phyloP scores from a whole-genome alignment of 1,140 invertebrate genomes.

The Eriosoma lanigerum region DNA sequence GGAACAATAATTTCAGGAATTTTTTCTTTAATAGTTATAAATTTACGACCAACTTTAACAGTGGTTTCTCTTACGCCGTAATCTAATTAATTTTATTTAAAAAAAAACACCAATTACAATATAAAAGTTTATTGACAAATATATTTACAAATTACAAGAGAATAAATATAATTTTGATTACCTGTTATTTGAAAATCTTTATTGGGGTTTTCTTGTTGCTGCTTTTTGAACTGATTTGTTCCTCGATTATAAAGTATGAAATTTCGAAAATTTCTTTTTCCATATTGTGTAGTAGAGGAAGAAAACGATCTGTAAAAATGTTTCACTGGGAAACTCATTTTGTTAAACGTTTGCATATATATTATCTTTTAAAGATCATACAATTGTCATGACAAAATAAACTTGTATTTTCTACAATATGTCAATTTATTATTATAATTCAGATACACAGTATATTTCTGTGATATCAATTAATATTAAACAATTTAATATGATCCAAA shows the following conservation, averaged over 20 bases:
- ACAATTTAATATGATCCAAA: too few species aligned
- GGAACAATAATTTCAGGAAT: conserved; percentile 91
- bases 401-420: too few species aligned
- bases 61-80: conserved; percentile 69
- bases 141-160: background rate
- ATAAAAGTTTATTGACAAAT: background rate
- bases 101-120: background rate
- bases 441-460: too few species aligned
- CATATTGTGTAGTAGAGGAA: conserved; percentile 63
- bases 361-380: too few species aligned
- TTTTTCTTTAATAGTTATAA: conserved; percentile 78
- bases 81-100: conserved; percentile 59
- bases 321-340: background rate
- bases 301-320: conserved; percentile 58
- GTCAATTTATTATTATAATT: too few species aligned
- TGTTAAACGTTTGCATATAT: background rate
- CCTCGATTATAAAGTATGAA: conserved; percentile 75
- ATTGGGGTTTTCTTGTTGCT: conserved; percentile 62
- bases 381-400: too few species aligned
- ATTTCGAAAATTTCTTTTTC: conserved; percentile 79
- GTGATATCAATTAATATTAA: too few species aligned
- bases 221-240: conserved; percentile 66
- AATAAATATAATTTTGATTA: conserved; percentile 56
- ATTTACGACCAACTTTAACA: conserved; percentile 62
- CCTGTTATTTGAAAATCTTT: conserved; percentile 66